Evolutionary conservation across 2,797 vertebrate species (phyloP), one percentile per base, ranked within the genome.

Genomic region (Lepus oiostolus): DNA sequence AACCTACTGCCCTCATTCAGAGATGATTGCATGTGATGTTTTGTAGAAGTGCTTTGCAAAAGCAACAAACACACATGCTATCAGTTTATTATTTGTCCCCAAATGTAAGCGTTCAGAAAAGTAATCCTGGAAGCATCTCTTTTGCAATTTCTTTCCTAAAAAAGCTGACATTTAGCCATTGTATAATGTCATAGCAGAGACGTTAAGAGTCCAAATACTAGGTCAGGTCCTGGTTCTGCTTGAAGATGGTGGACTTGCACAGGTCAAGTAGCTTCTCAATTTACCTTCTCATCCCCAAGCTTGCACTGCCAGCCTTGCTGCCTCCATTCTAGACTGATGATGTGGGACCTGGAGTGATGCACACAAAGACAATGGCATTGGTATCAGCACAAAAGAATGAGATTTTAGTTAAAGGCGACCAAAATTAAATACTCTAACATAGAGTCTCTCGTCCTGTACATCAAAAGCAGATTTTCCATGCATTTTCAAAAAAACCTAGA

Each of bases 11-110:
- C n/a, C 10, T 35, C 71, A 47, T 38, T 7, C 38, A 63, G 81
- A 52, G 22, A 77, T 32, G 50, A 0, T 19, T 63, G 42, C 54
- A 38, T 85, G 7, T 12, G n/a, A 76, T 65, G 83, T 67, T 96
- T 72, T 8, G 6, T 72, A 76, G 28, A 90, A 88, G 14, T 77
- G 7, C 30, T 77, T 86, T 85, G 35, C 47, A 85, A 95, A 65
- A 7, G 32, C 77, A 86, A 52, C 8, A 71, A 76, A 62, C 4
- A 87, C 19, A 19, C 13, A 42, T 42, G 42, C 19, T 74, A 65
- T 82, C 32, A 74, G 42, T 84, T 76, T 16, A 68, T 75, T 83
- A 75, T 75, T 70, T 58, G 7, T n/a, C 76, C n/a, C 58, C 13
- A 90, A 60, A 76, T 71, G n/a, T 70, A 76, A 84, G 10, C 13